Evolutionary conservation across 2,888 invertebrate species (phyloP), one percentile per base, ranked within the genome.

Genomic region (Nomada fucata): DNA sequence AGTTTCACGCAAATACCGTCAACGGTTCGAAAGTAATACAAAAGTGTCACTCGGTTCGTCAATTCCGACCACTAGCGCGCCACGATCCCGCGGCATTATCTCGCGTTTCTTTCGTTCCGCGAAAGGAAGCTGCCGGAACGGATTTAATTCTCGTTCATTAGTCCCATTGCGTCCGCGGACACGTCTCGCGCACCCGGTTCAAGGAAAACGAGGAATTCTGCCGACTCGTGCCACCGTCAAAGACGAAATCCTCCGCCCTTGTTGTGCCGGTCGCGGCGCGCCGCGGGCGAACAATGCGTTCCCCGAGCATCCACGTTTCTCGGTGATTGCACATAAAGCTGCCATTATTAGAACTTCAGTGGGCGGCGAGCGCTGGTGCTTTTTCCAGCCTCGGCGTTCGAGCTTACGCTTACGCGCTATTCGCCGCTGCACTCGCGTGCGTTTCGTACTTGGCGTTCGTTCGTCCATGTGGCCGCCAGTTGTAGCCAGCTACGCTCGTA

Each of bases 321-420:
- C 69, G 69, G 76, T 65, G 79, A 79, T 79, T 79, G 86, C 80
- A 88, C 85, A 92, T 91, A 92, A 91, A 91, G 91, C 90, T 87
- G 88, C 88, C 92, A 92, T 92, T 92, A 92, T 92, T 92, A 92
- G 91, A 92, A 91, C 89, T 88, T 88, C 88, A 57, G 88, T 86
- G 86, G 88, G 83, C 86, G 89, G 86, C 79, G 75, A 82, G 79
- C 82, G 82, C 71, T 82, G 85, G 81, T 83, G 82, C 76, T 76
- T 80, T 84, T 75, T 76, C 79, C 74, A 76, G 65, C 73, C 60
- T 53, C 59, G 55, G 70, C 47, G 60, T 59, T 82, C 76, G 69
- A 59, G 77, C 63, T 69, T 64, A 53, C 57, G 67, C 65, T 67
- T 63, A 64, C 82, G 71, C 82, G 69, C 70, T 60, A 79, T 79